Conservation (phyloP, 1,140 invertebrate species). For the Holcopasites calliopsidis region DNA sequence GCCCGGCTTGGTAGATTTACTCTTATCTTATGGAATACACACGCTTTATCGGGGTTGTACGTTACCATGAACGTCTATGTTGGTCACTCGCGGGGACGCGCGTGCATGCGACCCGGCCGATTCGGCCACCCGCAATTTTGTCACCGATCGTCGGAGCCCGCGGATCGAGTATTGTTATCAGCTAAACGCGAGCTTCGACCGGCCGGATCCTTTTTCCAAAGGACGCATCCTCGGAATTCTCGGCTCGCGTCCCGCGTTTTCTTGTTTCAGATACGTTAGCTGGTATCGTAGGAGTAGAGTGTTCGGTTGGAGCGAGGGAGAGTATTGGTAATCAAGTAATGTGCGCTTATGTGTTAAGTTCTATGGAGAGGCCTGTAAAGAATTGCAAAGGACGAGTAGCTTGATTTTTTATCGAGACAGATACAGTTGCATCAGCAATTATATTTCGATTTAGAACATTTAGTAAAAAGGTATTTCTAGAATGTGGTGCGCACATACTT, state of each 20-base stretch:
- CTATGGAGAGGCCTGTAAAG: no score
- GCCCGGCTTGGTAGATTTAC: conserved; percentile 14
- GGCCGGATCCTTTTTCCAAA: conserved; percentile 7
- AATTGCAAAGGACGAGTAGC: no score
- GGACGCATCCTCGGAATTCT: neutral
- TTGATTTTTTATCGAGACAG: no score
- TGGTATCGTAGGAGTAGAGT: no score
- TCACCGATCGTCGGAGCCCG: conserved; percentile 37
- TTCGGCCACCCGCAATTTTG: conserved; percentile 58
- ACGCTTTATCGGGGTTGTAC: conserved; percentile 46
- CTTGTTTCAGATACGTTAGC: no score
- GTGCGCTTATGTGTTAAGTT: no score
- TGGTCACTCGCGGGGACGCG: conserved; percentile 27
- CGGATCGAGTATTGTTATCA: conserved; percentile 43
- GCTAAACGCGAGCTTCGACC: conserved; percentile 25
- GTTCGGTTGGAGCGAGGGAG: no score
- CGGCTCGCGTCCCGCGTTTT: neutral
- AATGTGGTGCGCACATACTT: no score
- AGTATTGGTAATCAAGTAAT: neutral
- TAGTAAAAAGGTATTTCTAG: no score
- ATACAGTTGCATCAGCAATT: no score
- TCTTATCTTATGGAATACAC: conserved; percentile 38
- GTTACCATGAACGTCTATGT: conserved; percentile 42
- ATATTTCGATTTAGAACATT: no score
- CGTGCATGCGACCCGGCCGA: conserved; percentile 6